Evolutionary conservation across 2,888 invertebrate species (phyloP).

Genomic region (Agrochola lota): DNA sequence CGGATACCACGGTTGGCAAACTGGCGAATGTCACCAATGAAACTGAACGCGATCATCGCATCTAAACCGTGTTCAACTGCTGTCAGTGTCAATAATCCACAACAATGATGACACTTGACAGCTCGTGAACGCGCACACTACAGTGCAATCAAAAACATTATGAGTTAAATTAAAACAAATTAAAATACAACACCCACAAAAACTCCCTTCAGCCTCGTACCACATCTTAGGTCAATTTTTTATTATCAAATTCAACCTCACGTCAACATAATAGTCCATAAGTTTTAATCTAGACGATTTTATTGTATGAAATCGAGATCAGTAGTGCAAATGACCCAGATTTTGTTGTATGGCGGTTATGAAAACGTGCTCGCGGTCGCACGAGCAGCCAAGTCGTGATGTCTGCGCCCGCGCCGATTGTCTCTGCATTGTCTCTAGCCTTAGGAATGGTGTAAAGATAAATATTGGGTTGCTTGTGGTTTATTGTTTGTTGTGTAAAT

Average conservation of each 20-base stretch:
- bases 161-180: neutral
- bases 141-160: neutral
- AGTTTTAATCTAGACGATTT: slow-evolving; percentile 64
- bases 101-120: neutral
- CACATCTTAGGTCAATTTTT: slow-evolving; percentile 63
- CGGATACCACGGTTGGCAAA: slow-evolving; percentile 65
- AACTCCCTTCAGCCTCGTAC: slow-evolving; percentile 58
- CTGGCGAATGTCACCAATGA: neutral
- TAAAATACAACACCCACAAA: slow-evolving; percentile 22
- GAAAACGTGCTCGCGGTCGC: slow-evolving; percentile 66
- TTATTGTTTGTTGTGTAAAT: slow-evolving; percentile 42
- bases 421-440: slow-evolving; percentile 52
- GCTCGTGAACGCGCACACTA: neutral
- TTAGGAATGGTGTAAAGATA: slow-evolving; percentile 42
- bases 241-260: slow-evolving; percentile 58
- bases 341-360: slow-evolving; percentile 64
- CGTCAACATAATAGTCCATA: slow-evolving; percentile 60
- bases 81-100: neutral
- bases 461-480: slow-evolving; percentile 37
- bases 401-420: slow-evolving; percentile 57
- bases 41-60: neutral
- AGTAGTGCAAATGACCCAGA: slow-evolving; percentile 70
- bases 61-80: neutral
- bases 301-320: slow-evolving; percentile 68
- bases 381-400: slow-evolving; percentile 67